Evolutionary conservation across 2,797 vertebrate species (phyloP), one percentile per base, ranked within the genome.

Genomic region (Tiaroga cobitis): DNA sequence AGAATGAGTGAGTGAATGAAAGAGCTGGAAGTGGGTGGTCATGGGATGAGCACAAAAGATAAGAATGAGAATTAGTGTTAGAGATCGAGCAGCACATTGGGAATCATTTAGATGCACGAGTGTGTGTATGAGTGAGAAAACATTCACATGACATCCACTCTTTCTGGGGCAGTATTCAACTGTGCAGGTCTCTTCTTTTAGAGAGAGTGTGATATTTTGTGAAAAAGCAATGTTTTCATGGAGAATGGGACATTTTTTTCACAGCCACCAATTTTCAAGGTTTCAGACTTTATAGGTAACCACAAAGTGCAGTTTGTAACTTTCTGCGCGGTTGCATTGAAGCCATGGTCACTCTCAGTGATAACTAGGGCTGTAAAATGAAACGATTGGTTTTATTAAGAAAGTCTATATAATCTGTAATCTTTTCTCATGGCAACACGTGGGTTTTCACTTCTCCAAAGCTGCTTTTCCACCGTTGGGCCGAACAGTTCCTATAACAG

Each of bases 21-120:
- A 86, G 80, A 77, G 70, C 87, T 88, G 83, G 80, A 59, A 49
- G 84, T 85, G 85, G 81, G 77, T 83, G 86, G 81, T 67, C 78
- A 86, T 81, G 84, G 80, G 72, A 86, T 80, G 41, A 80, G 76
- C 41, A 65, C n/a, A 86, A 82, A 82, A 77, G 81, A 74, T 41
- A 81, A n/a, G 75, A 75, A 41, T 69, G 59, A 83, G 75, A 70
- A 82, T 81, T 73, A 49, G 84, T 16, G 81, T 61, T 73, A 61
- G 41, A 59, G 67, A 39, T 75, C 19, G 32, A 83, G 82, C 67
- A 77, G 80, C 67, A 82, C 76, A 78, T 32, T 75, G 67, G 70
- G 69, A 76, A 84, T 79, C 74, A 81, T 87, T 82, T 79, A 86
- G 72, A 67, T 61, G 76, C 13, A 32, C 63, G 59, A 13, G n/a